A percentile compares a stretch with the other conserved stretches of the same genome.
phyloP scores from a whole-genome alignment of 2,113 vertebrate genomes.

The Bos javanicus region DNA sequence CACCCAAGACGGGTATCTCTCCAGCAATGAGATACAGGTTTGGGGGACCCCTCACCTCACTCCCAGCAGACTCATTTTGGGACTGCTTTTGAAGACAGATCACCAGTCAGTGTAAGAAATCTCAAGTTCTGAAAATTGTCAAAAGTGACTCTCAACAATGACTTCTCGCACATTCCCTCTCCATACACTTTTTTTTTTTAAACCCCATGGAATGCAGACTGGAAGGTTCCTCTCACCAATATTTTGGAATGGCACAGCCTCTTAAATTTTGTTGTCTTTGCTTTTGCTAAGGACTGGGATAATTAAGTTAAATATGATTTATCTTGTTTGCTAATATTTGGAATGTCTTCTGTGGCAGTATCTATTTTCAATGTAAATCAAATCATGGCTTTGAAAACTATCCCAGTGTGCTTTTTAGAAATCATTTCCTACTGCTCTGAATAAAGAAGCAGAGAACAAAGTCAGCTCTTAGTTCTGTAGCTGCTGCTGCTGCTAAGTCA shows the following conservation, averaged over 20 bases:
- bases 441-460: not conserved
- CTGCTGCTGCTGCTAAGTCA: no score
- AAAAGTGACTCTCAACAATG: not conserved
- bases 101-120: not conserved
- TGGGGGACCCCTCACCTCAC: not conserved
- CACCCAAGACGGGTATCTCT: not conserved
- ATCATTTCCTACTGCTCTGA: not conserved
- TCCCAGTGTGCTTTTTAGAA: not conserved
- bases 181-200: not conserved
- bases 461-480: not conserved
- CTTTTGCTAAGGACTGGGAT: not conserved
- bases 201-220: not conserved
- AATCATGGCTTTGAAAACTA: not conserved
- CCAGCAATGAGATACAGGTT: not conserved
- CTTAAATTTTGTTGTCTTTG: not conserved
- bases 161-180: not conserved
- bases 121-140: not conserved
- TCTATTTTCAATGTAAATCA: conserved; percentile 7
- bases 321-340: not conserved
- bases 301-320: conserved; percentile 6
- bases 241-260: not conserved
- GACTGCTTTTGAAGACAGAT: not conserved
- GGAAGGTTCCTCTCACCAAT: not conserved
- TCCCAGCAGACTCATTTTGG: not conserved
- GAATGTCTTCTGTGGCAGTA: not conserved